These are phyloP conservation scores for Limanda limanda DNA, from an alignment of 2,113 vertebrate species.

Conservation along the genomic window DNA sequence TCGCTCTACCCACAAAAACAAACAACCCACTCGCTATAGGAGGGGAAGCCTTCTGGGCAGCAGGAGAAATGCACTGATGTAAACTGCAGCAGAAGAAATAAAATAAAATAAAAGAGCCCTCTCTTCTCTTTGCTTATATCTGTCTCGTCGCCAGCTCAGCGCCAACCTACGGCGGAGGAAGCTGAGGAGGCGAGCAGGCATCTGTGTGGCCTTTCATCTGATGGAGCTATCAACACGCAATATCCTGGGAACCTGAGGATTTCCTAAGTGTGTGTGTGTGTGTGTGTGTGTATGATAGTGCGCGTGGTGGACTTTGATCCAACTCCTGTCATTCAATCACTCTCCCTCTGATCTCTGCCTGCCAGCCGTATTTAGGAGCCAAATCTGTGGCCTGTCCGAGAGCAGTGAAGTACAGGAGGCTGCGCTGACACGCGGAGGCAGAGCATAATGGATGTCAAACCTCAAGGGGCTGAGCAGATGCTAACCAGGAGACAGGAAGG, in stretches of 20 bases:
- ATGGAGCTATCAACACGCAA: constrained; percentile 48
- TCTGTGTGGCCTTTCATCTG: constrained; percentile 54
- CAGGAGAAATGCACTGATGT: constrained; percentile 26
- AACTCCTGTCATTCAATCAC: constrained; percentile 62
- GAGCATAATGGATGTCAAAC: constrained; percentile 62
- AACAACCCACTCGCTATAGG: constrained; percentile 47
- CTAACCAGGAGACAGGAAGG: constrained; percentile 56
- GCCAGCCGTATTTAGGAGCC: constrained; percentile 46
- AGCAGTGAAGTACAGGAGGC: constrained; percentile 54
- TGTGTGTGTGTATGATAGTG: constrained; percentile 24
- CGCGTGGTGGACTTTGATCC: constrained; percentile 54
- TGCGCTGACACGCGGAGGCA: constrained; percentile 50
- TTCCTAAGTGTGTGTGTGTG: constrained; percentile 41
- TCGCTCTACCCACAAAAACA: constrained; percentile 51
- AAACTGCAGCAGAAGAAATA: constrained; percentile 37
- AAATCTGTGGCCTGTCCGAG: constrained; percentile 55
- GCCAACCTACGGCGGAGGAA: constrained; percentile 30
- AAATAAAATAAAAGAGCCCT: constrained; percentile 18
- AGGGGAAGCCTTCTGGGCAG: constrained; percentile 47
- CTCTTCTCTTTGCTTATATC: constrained; percentile 26
- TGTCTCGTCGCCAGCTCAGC: constrained; percentile 1
- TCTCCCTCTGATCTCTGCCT: constrained; percentile 60
- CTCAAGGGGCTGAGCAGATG: constrained; percentile 64
- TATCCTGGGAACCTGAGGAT: constrained; percentile 41
- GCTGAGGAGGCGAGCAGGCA: constrained; percentile 35